These are phyloP conservation scores for Cataglyphis hispanica DNA, from an alignment of 1,140 invertebrate species.

Conservation along the genomic window DNA sequence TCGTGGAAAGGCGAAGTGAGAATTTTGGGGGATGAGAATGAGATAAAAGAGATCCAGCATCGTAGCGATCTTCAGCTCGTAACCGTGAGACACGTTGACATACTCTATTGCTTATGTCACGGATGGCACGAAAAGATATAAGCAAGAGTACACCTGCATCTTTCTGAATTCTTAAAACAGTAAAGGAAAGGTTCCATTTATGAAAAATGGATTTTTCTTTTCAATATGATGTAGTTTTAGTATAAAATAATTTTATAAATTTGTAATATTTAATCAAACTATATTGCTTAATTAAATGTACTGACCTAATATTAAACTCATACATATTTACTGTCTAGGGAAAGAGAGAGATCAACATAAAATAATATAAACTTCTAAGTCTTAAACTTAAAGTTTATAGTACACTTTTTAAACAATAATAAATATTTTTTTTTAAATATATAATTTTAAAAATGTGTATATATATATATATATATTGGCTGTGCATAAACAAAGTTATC, in stretches of 20 bases:
- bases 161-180: not conserved
- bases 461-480: not conserved
- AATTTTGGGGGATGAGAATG: not conserved
- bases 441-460: not conserved
- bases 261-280: not conserved
- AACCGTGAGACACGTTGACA: not conserved
- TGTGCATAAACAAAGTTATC: too few relatives aligned
- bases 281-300: not conserved
- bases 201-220: constrained; percentile 4
- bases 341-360: not conserved
- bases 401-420: not conserved
- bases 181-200: not conserved
- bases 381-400: not conserved
- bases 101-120: not conserved
- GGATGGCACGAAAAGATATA: not conserved
- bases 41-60: not conserved
- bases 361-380: not conserved
- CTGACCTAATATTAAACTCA: too few relatives aligned
- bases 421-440: not conserved
- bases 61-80: constrained; percentile 4
- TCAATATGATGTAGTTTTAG: not conserved
- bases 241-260: not conserved
- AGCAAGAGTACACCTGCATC: not conserved
- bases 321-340: not conserved
- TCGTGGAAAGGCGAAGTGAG: not conserved